These are phyloP conservation scores for Hypsibius dujardini DNA, from an alignment of 1,140 invertebrate species.

Conservation along the genomic window DNA sequence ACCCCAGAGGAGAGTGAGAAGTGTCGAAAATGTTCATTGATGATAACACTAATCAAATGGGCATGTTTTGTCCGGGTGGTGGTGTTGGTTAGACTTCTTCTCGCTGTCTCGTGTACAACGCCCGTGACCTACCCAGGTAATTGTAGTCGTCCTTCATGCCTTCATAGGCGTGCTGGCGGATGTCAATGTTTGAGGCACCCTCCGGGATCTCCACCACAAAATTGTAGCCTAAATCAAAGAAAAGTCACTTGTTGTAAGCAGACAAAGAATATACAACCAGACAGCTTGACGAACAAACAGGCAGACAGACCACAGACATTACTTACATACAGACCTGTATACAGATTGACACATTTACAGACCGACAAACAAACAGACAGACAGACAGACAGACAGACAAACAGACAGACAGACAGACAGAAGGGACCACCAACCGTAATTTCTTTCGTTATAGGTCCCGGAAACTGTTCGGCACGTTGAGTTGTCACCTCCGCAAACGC, in stretches of 20 bases:
- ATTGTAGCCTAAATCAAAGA: slow-evolving; percentile 46
- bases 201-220: slow-evolving; percentile 56
- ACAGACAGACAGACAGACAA: too few species aligned
- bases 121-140: slow-evolving; percentile 48
- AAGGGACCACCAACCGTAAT: slow-evolving; percentile 30
- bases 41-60: too few species aligned
- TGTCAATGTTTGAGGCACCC: slow-evolving; percentile 59
- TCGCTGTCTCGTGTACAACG: too few species aligned
- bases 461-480: slow-evolving; percentile 52
- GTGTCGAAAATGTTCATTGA: too few species aligned
- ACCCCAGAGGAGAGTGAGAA: too few species aligned
- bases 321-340: too few species aligned
- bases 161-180: slow-evolving; percentile 48
- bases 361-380: too few species aligned
- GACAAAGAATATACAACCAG: not conserved
- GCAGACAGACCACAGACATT: too few species aligned
- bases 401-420: too few species aligned
- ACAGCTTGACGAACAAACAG: too few species aligned
- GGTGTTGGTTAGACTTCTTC: too few species aligned
- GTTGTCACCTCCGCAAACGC: slow-evolving; percentile 69
- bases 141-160: slow-evolving; percentile 50
- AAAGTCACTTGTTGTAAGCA: slow-evolving; percentile 20
- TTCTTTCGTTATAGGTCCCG: slow-evolving; percentile 35
- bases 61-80: slow-evolving; percentile 2
- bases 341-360: too few species aligned